Base-by-base conservation (phyloP, 2,113 vertebrate species). In the Spheniscus mendiculus region DNA sequence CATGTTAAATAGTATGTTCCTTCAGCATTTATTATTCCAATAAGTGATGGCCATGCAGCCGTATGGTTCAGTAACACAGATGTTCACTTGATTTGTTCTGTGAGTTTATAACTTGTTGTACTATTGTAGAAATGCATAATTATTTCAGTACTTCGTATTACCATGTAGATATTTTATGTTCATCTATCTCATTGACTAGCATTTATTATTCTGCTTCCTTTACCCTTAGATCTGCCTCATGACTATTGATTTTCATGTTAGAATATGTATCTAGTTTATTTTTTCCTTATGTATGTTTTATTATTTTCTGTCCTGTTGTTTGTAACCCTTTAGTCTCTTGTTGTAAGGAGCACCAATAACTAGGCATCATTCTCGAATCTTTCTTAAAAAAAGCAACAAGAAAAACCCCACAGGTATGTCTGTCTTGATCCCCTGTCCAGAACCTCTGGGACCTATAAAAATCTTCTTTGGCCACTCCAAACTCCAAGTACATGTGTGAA, bases 331-430 rank as follows among this genome's bases (percentile, higher is more conserved):
- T 29, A 34, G 59, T 58, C 5, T 38, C 23, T 72, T 59, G 26
- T 71, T 85, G 18, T 6, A 85, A 52, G 32, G 27, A 65, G 23
- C 34, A 58, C 21, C 21, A 79, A 30, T 44, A 70, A 21, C 17
- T 38, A 79, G 40, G 7, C 8, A 78, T 71, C 10, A 45, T 85
- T 56, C 17, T 29, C 52, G 38, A 71, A 9, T 36, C 63, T 44
- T 85, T 27, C 22, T 78, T 80, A 11, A 34, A 66, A 72, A 63
- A 32, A 47, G 2, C 25, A 58, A 55, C 17, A 56, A 50, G 3
- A 49, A 50, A 50, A 25, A 5, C 0, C 7, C 11, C 5, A 50
- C 16, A 6, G 21, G 1, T 34, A 19, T 27, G 4, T 71, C 21
- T 62, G 21, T 27, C 34, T 70, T 62, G 40, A 79, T 8, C 8